These are phyloP conservation scores for Ischnus inquisitorius DNA, from an alignment of 2,888 invertebrate species.

Conservation along the genomic window DNA sequence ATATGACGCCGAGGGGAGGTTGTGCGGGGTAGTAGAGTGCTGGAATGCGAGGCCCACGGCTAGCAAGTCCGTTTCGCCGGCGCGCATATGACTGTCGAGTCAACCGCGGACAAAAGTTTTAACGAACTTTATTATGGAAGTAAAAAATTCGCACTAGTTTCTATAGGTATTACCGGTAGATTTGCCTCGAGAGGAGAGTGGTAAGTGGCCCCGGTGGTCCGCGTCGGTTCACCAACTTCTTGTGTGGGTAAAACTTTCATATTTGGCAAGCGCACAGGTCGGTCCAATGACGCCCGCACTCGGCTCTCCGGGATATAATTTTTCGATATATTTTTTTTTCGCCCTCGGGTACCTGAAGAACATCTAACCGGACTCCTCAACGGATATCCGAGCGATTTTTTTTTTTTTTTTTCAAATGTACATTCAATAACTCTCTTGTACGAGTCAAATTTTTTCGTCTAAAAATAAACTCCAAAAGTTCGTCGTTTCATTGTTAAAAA, in stretches of 20 bases:
- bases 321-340: neutral
- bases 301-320: neutral
- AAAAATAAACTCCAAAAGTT: constrained; percentile 55
- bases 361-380: constrained; percentile 16
- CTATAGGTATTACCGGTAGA: constrained; percentile 59
- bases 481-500: constrained; percentile 28
- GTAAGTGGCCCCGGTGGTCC: constrained; percentile 59
- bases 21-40: neutral
- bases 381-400: constrained; percentile 22
- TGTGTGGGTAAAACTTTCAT: constrained; percentile 62
- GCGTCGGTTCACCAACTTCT: constrained; percentile 57
- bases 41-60: constrained; percentile 34
- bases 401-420: neutral
- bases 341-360: neutral
- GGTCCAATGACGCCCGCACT: constrained; percentile 48
- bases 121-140: constrained; percentile 66
- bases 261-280: constrained; percentile 61
- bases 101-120: constrained; percentile 55
- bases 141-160: constrained; percentile 55
- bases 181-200: constrained; percentile 56
- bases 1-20: constrained; percentile 28
- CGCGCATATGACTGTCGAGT: constrained; percentile 15
- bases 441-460: no score
- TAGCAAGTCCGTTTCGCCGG: neutral
- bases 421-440: no score